Evolutionary conservation across 2,113 vertebrate genomes (phyloP).

Genomic region (Phrynocephalus versicolor): DNA sequence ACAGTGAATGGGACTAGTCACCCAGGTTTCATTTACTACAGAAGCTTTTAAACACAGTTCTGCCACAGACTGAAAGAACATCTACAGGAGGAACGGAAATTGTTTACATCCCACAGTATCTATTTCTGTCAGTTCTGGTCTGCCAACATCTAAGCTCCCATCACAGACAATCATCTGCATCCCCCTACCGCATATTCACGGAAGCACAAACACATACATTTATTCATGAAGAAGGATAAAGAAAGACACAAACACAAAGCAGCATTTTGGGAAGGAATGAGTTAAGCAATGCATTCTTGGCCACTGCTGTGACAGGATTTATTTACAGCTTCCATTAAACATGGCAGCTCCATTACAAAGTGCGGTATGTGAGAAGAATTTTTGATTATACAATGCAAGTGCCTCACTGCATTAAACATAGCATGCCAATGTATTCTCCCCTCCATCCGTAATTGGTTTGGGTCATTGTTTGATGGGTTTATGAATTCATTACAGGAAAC

Average conservation of each 20-base stretch:
- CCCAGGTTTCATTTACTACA: constrained; percentile 72
- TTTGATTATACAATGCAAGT: constrained; percentile 81
- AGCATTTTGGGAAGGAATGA: constrained; percentile 66
- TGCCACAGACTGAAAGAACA: constrained; percentile 62
- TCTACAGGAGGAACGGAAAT: constrained; percentile 67
- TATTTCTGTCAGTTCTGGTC: constrained; percentile 62
- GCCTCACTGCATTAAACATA: constrained; percentile 64
- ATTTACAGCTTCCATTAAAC: constrained; percentile 74
- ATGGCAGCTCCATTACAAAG: constrained; percentile 77
- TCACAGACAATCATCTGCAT: constrained; percentile 32
- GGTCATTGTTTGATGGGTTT: constrained; percentile 77
- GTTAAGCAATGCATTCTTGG: constrained; percentile 73
- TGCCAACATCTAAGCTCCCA: constrained; percentile 61
- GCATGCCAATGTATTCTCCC: constrained; percentile 65
- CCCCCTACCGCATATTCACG: no score
- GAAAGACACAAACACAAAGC: neutral
- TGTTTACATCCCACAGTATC: constrained; percentile 62
- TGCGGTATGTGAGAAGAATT: constrained; percentile 82
- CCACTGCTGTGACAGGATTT: constrained; percentile 72
- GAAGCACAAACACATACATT: constrained; percentile 26
- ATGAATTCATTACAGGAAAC: constrained; percentile 80
- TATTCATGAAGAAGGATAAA: constrained; percentile 30
- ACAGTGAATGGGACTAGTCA: constrained; percentile 70
- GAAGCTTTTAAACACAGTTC: constrained; percentile 71
- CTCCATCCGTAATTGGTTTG: constrained; percentile 70